Evolutionary conservation across 2,113 vertebrate species (phyloP).

Genomic region (Proteles cristata): DNA sequence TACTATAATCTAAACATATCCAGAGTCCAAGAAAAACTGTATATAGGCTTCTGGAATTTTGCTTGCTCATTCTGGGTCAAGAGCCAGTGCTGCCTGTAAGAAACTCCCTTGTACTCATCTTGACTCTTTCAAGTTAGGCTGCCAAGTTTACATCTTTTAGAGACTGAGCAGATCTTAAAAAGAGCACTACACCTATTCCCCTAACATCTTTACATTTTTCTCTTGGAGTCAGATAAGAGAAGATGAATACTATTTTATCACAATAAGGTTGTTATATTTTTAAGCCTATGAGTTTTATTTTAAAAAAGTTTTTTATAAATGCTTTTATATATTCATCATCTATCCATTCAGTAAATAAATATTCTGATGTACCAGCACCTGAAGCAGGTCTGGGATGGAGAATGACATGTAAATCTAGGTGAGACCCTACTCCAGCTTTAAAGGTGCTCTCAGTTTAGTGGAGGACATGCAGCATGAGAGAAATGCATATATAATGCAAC

Average conservation of each 20-base stretch:
- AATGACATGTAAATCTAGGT: neutral
- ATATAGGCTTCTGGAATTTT: neutral
- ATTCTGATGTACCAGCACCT: neutral
- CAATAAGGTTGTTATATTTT: neutral
- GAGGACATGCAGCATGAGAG: neutral
- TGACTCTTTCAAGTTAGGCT: neutral
- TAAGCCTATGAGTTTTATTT: conserved; percentile 30
- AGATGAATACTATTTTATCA: conserved; percentile 27
- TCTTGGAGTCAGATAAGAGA: neutral
- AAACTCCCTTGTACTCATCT: neutral
- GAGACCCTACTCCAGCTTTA: neutral
- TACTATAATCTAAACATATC: conserved; percentile 1
- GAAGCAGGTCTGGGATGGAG: neutral
- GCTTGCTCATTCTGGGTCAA: conserved; percentile 49
- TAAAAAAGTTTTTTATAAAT: neutral
- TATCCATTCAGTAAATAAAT: neutral
- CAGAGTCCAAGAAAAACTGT: conserved; percentile 6
- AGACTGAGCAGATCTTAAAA: conserved; percentile 21
- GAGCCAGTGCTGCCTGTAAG: neutral
- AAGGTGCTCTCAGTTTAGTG: neutral
- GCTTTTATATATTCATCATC: neutral
- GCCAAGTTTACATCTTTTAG: conserved; percentile 41
- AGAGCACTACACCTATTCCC: neutral
- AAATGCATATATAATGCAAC: neutral
- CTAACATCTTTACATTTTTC: neutral